These are phyloP conservation scores for Vultur gryphus DNA, from an alignment of 2,797 vertebrate genomes.

Conservation along the genomic window DNA sequence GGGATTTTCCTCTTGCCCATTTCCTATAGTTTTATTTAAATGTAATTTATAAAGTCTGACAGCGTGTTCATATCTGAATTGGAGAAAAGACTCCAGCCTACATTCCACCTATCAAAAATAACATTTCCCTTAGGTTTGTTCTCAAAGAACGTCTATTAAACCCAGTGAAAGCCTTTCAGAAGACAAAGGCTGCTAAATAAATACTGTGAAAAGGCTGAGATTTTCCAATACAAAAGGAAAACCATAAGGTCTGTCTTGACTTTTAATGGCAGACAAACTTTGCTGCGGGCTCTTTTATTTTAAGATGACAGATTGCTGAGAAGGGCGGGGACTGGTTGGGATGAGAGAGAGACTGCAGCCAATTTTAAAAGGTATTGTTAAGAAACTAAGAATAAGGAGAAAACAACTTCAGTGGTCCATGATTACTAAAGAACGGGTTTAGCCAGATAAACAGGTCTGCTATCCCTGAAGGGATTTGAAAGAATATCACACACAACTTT, in stretches of 20 bases:
- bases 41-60: not conserved
- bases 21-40: not conserved
- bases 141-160: conserved; percentile 50
- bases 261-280: conserved; percentile 71
- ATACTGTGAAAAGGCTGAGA: conserved; percentile 65
- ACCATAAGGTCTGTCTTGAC: conserved; percentile 65
- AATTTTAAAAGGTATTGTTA: conserved; percentile 81
- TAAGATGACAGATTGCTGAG: conserved; percentile 72
- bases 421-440: conserved; percentile 83
- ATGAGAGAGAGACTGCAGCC: conserved; percentile 61
- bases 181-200: conserved; percentile 62
- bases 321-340: conserved; percentile 48
- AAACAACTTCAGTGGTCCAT: conserved; percentile 77
- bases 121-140: conserved; percentile 44
- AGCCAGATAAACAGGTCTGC: conserved; percentile 78
- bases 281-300: conserved; percentile 69
- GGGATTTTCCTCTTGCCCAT: not conserved
- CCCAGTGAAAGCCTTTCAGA: conserved; percentile 48
- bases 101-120: conserved; percentile 48
- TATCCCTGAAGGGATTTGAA: conserved; percentile 74
- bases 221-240: conserved; percentile 69
- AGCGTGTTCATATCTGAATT: not conserved
- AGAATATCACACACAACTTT: conserved; percentile 81
- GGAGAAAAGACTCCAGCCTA: not conserved
- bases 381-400: conserved; percentile 78